Conservation (phyloP, 2,888 invertebrate species). For the Machimus rusticus region DNA sequence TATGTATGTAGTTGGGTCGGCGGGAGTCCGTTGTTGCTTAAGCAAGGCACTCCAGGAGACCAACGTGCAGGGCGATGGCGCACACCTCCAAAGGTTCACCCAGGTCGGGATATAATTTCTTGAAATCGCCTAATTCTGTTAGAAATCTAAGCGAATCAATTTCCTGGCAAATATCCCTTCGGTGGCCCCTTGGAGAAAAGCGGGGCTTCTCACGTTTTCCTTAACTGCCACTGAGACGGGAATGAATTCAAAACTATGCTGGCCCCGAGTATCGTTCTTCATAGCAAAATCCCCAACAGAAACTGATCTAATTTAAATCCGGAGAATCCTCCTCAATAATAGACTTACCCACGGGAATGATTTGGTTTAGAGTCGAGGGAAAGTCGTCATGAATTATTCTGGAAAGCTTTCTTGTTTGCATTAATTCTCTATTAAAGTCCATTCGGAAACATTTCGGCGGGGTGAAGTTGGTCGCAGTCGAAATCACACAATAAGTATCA, state of each 20-base stretch:
- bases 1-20: background rate
- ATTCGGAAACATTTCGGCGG: background rate
- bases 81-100: background rate
- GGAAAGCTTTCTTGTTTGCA: conserved; percentile 44
- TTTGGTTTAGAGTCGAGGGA: background rate
- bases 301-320: conserved; percentile 29
- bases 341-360: conserved; percentile 22
- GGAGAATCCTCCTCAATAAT: conserved; percentile 32
- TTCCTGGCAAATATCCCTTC: background rate
- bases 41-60: background rate
- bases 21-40: background rate
- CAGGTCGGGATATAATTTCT: background rate
- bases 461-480: background rate
- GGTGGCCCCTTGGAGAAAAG: background rate
- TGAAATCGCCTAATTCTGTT: background rate
- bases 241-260: background rate
- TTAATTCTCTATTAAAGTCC: conserved; percentile 43
- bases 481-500: conserved; percentile 45
- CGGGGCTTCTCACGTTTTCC: background rate
- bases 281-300: background rate
- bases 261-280: background rate
- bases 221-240: background rate
- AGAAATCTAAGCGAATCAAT: background rate
- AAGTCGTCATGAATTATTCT: conserved; percentile 45
- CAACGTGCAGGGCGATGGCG: background rate